These are phyloP conservation scores for Andrena fulva DNA, from an alignment of 2,888 invertebrate species.

Conservation along the genomic window DNA sequence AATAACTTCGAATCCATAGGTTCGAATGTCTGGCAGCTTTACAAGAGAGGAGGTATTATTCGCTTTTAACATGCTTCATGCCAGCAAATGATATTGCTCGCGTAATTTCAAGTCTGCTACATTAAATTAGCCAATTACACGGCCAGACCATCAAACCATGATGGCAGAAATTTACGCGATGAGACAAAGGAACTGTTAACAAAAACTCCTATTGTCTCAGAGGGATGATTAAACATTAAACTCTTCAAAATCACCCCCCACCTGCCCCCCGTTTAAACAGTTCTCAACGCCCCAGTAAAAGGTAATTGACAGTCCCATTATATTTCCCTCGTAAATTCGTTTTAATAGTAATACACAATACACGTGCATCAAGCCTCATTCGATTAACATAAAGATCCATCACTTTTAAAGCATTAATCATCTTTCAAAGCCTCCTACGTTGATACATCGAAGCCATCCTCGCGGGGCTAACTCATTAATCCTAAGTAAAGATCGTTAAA, in stretches of 20 bases:
- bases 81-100: conserved; percentile 5
- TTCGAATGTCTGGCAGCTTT: neutral
- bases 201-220: conserved; percentile 11
- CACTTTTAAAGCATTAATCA: too few species aligned
- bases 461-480: neutral
- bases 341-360: neutral
- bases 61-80: neutral
- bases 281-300: conserved; percentile 1
- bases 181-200: neutral
- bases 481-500: too few species aligned
- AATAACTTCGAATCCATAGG: neutral
- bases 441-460: neutral
- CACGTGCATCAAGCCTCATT: too few species aligned
- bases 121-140: conserved; percentile 33
- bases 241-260: neutral
- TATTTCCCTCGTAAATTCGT: neutral
- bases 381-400: too few species aligned
- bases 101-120: neutral
- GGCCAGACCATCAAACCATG: conserved; percentile 18
- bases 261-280: neutral
- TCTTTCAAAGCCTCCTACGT: too few species aligned
- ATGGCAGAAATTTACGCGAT: conserved; percentile 1
- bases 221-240: conserved; percentile 5
- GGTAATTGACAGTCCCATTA: conserved; percentile 8
- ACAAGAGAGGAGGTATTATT: neutral